Base-by-base conservation (phyloP, 35 echinoderm and acorn worm genomes). In the Acanthaster planci region DNA sequence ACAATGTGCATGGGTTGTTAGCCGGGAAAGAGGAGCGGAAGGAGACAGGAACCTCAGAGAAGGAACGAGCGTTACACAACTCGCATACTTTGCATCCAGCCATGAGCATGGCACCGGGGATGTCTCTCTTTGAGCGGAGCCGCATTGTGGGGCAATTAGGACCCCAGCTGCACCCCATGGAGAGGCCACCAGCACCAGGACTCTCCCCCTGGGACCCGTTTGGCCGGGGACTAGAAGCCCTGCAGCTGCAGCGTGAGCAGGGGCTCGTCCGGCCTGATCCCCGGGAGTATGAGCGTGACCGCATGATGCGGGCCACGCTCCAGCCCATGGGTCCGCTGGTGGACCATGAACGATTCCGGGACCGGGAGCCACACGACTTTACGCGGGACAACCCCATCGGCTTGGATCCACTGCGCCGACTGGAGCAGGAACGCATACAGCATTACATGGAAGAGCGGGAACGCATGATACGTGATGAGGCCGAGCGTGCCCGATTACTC, bases 281-380 rank as follows among this genome's bases (percentile, higher is more conserved):
- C 12, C 76, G 86, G 30, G 93, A 95, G 67, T 87, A 91, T 39
- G 93, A 95, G 79, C 80, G 93, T 27, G 93, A 95, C 47, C 89
- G 93, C 40, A 34, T 95, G 52, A 79, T 95, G 78, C 93, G 93
- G 34, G 77, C 91, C 32, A 85, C 85, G 17, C 84, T 82, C n/a
- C 93, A 82, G 52, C 93, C 89, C 38, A 87, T 95, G 79, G 92
- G 92, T 2, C 93, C 93, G 19, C 36, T 91, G 22, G 76, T 95
- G 8, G 93, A 95, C 16, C 87, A 89, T 40, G 93, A 95, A n/a
- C 86, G 93, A 72, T 83, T 95, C 29, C 79, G 93, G 18, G 93
- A 95, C 19, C 79, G 93, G 19, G 93, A 95, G 67, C 93, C 87
- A 21, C 93, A 95, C 51, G 93, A 95, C 72, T 95, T 95, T 57